Base-by-base conservation (phyloP, 2,797 vertebrate species). In the Darevskia nairensis region DNA sequence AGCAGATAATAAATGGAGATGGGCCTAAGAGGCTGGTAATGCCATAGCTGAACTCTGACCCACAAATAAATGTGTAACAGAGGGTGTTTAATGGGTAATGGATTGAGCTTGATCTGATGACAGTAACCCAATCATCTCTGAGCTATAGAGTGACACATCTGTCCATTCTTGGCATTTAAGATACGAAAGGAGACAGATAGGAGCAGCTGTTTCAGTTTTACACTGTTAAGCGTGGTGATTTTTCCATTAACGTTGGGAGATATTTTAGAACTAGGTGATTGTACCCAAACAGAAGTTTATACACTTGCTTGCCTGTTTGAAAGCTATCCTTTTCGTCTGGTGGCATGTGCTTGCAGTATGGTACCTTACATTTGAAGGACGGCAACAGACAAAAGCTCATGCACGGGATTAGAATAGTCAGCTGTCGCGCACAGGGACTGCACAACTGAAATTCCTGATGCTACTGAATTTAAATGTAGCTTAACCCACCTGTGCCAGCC, bases 191-290 rank as follows among this genome's bases (percentile, higher is more conserved):
- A 82, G 61, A 68, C 89, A 91, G 92, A 95, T 90, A 88, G 91
- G 87, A 86, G 85, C 95, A 96, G 94, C 93, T 96, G 95, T 95
- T 71, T 90, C 9, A 76, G 85, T 77, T 66, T 90, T 55, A 76
- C 35, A 1, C 0, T 84, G 83, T 76, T 3, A 35, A 0, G 13
- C 1, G 77, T 72, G 25, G 27, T 59, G 74, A 21, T 74, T 90
- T 84, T 84, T 32, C 55, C 29, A 0, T 0, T 79, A 61, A 76
- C 3, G 87, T 81, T 81, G 89, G 86, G 15, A 3, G 88, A 86
- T 27, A 68, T 29, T 91, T 88, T 89, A 2, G 0, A 91, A 92
- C 85, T 0, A 1, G 78, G 29, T 50, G 89, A 55, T 5, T 66
- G 13, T 89, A 46, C 86, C 1, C 44, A 0, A 17, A 84, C 82